phyloP scores from a whole-genome alignment of 2,113 vertebrate species.

The Alces alces region DNA sequence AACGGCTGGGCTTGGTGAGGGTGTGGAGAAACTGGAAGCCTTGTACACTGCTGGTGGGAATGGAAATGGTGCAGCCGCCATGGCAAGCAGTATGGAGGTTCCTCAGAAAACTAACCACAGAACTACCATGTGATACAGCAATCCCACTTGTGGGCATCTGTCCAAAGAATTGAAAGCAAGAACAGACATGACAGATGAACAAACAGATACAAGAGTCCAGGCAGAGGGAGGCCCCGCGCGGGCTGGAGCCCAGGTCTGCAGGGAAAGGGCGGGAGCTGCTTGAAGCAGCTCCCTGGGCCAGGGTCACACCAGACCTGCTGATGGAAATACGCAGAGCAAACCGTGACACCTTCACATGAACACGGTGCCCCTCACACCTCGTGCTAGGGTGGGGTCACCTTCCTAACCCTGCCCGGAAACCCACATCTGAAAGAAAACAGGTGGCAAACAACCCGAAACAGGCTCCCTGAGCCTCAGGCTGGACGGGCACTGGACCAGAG shows the following conservation, averaged over 20 bases:
- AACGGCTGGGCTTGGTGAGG: not conserved
- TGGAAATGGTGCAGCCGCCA: fast-evolving
- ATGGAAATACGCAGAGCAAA: not conserved
- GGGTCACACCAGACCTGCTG: not conserved
- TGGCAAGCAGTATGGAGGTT: fast-evolving
- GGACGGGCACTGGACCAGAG: not conserved
- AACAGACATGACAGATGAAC: not conserved
- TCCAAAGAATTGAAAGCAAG: not conserved
- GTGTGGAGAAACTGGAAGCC: not conserved
- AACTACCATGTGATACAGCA: fast-evolving
- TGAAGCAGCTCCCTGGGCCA: not conserved
- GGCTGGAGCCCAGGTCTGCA: not conserved
- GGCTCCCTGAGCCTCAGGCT: not conserved
- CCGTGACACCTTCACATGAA: fast-evolving
- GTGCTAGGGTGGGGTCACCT: not conserved
- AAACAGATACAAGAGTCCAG: not conserved
- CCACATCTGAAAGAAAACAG: not conserved
- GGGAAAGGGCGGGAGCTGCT: not conserved
- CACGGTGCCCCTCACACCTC: fast-evolving
- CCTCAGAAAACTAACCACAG: fast-evolving
- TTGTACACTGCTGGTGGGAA: fast-evolving
- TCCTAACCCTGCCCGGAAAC: not conserved
- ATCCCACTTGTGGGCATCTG: not conserved
- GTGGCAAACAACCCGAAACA: fast-evolving
- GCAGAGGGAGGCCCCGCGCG: fast-evolving